Base-by-base conservation (phyloP, 2,888 invertebrate species). In the Eupithecia abbreviata region DNA sequence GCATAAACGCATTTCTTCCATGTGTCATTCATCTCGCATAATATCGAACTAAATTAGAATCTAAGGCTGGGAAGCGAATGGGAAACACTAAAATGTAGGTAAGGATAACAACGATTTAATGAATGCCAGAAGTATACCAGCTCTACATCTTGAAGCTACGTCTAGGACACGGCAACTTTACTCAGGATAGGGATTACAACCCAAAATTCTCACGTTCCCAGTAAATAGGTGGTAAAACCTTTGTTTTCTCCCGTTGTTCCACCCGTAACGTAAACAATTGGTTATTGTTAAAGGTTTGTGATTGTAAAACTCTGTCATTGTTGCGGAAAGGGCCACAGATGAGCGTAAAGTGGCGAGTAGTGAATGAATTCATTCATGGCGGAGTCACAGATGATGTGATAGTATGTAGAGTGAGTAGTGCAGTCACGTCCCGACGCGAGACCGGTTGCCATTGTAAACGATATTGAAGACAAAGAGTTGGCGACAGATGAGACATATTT, bases 141-240 rank as follows among this genome's bases (percentile, higher is more conserved):
- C 71, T 65, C 42, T 66, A 18, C 51, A 43, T 66, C 15, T 47
- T 41, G 49, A 55, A 70, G 74, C 78, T 76, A 78, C 72, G 74
- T 75, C 72, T 30, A 69, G 72, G 42, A 74, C 41, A 71, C 73
- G 65, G 45, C 45, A 66, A 42, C 42, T 15, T 72, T 70, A 72
- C 72, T 85, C 85, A 86, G 89, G 90, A 90, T 90, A 89, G 88
- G 89, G 90, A 85, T 86, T 88, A 88, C 88, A 88, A 88, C 90
- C 89, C 90, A 86, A 91, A 89, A 90, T 93, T 94, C 94, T 94
- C 94, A 94, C 94, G 94, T 93, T 90, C 89, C 85, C 86, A 62
- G 92, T 93, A 92, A 92, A 93, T 87, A 91, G 88, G 88, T 91
- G 90, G 88, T 88, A 91, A 92, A 91, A 91, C 90, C 89, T 89